phyloP scores from a whole-genome alignment of 2,888 invertebrate genomes.

The Drosophila atripex region DNA sequence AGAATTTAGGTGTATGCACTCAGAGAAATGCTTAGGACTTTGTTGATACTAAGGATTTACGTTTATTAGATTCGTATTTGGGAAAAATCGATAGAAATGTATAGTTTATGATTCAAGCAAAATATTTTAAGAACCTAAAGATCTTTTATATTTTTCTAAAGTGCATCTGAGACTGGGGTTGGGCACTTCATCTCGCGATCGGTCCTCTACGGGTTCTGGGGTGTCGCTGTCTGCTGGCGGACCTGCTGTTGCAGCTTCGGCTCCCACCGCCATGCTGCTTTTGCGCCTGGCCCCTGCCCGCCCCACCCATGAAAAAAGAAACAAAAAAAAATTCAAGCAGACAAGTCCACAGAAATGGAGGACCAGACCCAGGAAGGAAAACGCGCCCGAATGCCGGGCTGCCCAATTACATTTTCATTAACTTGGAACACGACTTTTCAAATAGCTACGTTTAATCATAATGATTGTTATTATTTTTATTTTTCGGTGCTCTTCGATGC shows the following conservation, averaged over 20 bases:
- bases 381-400: constrained; percentile 76
- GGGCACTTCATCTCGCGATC: constrained; percentile 18
- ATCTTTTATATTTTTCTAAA: background rate
- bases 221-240: constrained; percentile 48
- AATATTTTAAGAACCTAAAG: background rate
- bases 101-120: too few relatives aligned
- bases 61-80: too few relatives aligned
- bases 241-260: constrained; percentile 53
- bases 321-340: too few relatives aligned
- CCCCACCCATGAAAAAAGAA: constrained; percentile 14
- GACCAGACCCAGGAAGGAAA: constrained; percentile 31
- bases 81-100: too few relatives aligned
- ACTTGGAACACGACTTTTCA: constrained; percentile 84
- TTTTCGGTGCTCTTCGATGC: constrained; percentile 32
- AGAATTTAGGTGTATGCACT: constrained; percentile 12
- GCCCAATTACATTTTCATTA: constrained; percentile 85
- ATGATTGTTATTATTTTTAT: constrained; percentile 82
- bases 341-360: constrained; percentile 21
- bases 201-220: constrained; percentile 24
- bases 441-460: constrained; percentile 84
- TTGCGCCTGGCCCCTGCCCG: constrained; percentile 34
- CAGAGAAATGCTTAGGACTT: background rate
- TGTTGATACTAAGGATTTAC: too few relatives aligned
- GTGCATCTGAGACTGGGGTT: constrained; percentile 13
- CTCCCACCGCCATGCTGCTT: constrained; percentile 49